Conservation (phyloP, 2,888 invertebrate genomes). For the Eristalis tenax region DNA sequence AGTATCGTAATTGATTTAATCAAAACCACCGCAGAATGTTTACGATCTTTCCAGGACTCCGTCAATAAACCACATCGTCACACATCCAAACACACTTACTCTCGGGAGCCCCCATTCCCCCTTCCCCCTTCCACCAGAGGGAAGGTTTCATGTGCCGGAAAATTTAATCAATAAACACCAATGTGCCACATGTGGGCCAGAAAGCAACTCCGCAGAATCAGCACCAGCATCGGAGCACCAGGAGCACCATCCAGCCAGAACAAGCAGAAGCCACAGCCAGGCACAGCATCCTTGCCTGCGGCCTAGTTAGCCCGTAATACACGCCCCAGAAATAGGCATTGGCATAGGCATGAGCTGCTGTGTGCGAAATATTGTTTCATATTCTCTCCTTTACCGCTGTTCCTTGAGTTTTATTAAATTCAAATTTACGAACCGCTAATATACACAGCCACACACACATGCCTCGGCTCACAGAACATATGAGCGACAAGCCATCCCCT, state of each 20-base stretch:
- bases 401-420: conserved; percentile 71
- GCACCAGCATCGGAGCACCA: conserved; percentile 26
- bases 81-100: conserved; percentile 5
- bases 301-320: conserved; percentile 6
- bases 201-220: conserved; percentile 37
- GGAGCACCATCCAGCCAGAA: conserved; percentile 13
- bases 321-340: background rate
- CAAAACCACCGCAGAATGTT: conserved; percentile 68
- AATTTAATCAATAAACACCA: conserved; percentile 72
- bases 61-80: conserved; percentile 64
- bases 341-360: conserved; percentile 4
- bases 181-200: conserved; percentile 69
- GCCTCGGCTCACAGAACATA: background rate
- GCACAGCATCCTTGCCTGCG: conserved; percentile 22
- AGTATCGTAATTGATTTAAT: conserved; percentile 68
- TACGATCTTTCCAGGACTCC: conserved; percentile 57
- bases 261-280: background rate
- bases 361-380: conserved; percentile 64
- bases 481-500: conserved; percentile 50
- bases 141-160: conserved; percentile 53
- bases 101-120: no score
- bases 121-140: background rate
- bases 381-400: conserved; percentile 45
- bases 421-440: conserved; percentile 72
- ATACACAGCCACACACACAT: conserved; percentile 23